Base-by-base conservation (phyloP, 2,888 invertebrate species). In the Philereme vetulata region DNA sequence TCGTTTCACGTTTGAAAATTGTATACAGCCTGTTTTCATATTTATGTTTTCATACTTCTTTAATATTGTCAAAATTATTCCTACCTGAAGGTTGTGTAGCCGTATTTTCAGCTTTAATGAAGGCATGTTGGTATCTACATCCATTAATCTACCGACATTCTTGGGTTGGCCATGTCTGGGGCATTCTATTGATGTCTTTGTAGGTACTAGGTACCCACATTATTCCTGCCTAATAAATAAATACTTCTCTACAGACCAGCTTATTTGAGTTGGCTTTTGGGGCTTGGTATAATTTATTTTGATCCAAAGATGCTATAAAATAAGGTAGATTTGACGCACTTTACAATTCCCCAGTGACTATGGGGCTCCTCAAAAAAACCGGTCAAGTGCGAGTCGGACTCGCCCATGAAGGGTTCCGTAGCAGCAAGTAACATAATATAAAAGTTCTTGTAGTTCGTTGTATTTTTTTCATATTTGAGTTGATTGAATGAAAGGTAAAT, bases 171-270 rank as follows among this genome's bases (percentile, higher is more conserved):
- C 56, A 56, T 56, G 60, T 60, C 60, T 60, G 46, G 49, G 36
- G 56, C 56, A 65, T 65, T 63, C 67, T 65, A 63, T 62, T 62
- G 61, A 65, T 61, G 52, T 62, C 63, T 61, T 56, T 55, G 60
- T 57, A 53, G 52, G 21, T 21, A 21, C 21, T 21, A 21, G 21
- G 21, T 21, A 21, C 21, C 51, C 36, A 56, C 59, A 51, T 66
- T 52, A 63, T 62, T 49, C 55, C 51, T 58, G 56, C 54, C 52
- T 62, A 66, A 62, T 62, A 53, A 52, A 62, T 62, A 66, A 61
- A 66, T 62, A 51, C 60, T 33, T 38, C 34, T 47, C 4, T 2
- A 11, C 36, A 45, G 44, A 38, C 8, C 8, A 38, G 33, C 47
- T 47, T 35, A 38, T 21, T 47, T 33, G 47, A 47, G 21, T 11